Percentiles rank a stretch among this genome's conserved stretches.
phyloP scores from a whole-genome alignment of 2,797 vertebrate species.

The Sciaenops ocellatus region DNA sequence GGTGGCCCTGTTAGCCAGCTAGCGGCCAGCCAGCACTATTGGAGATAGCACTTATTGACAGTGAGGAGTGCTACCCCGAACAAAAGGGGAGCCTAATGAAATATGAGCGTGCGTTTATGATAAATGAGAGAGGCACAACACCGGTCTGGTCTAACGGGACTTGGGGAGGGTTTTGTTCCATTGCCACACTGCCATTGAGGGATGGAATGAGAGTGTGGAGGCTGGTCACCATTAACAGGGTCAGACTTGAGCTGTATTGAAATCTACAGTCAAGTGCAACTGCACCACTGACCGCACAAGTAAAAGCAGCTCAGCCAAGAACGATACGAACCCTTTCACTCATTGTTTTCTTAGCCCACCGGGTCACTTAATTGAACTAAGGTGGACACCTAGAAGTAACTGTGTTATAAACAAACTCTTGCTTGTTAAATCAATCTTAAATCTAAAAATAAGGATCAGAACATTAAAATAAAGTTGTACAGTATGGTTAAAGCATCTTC shows the following conservation, averaged over 20 bases:
- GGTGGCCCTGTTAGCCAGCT: constrained; percentile 76
- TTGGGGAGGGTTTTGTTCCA: constrained; percentile 66
- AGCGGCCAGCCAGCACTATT: constrained; percentile 70
- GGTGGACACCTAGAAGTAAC: neutral
- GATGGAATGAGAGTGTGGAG: constrained; percentile 34
- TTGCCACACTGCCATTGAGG: constrained; percentile 59
- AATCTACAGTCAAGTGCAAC: constrained; percentile 55
- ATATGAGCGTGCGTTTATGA: constrained; percentile 83
- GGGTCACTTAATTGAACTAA: constrained; percentile 19
- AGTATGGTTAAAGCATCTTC: neutral
- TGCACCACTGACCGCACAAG: constrained; percentile 15
- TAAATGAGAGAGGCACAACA: constrained; percentile 78
- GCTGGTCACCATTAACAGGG: constrained; percentile 61
- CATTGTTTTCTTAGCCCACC: constrained; percentile 38
- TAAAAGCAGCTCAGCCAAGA: constrained; percentile 26
- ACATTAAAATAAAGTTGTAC: neutral
- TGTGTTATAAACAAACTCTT: constrained; percentile 8
- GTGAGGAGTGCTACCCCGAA: constrained; percentile 72
- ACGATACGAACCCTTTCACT: constrained; percentile 10
- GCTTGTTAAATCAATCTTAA: constrained; percentile 18
- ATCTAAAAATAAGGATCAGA: neutral
- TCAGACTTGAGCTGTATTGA: constrained; percentile 43
- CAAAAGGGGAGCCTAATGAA: constrained; percentile 82
- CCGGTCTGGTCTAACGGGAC: constrained; percentile 50
- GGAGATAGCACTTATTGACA: constrained; percentile 83